Base-by-base conservation (phyloP, 2,113 vertebrate species). In the Indicator indicator region DNA sequence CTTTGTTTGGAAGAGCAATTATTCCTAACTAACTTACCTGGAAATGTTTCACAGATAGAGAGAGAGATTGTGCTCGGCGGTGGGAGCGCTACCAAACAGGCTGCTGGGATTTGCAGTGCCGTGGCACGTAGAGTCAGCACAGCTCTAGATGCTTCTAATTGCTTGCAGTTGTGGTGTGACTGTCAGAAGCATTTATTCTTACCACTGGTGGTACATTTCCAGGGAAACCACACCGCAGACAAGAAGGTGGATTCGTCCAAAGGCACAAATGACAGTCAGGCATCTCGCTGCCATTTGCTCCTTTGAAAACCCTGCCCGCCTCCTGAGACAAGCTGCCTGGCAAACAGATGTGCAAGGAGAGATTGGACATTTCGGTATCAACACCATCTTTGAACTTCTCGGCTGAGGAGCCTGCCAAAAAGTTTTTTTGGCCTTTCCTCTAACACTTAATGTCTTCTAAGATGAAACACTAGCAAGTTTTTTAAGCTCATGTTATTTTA, bases 401-500 rank as follows among this genome's bases (percentile, higher is more conserved):
- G 48, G 64, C 88, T 91, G 87, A 92, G 50, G 55, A 94, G 90
- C 6, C 88, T 94, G 95, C 89, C 97, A 97, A 97, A 97, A 97
- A 94, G 33, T 96, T 96, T 96, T 97, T 97, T 89, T 83, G 69
- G 95, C 95, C 84, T 72, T 89, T 90, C 88, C 79, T 93, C 85
- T 89, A 80, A 95, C 86, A 93, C 83, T 90, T 93, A 59, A 89
- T 95, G 96, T 96, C 95, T 97, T 88, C 89, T 92, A 95, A 96
- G 95, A 98, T 97, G 92, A 98, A 97, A 98, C 95, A 95, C 91
- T 78, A 82, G 93, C 95, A 93, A 88, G 91, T 97, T 95, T 95
- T 97, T 97, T 97, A 97, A 97, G 97, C 93, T 95, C 94, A 88
- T 97, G 98, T 97, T 97, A 97, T 97, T 98, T 97, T 97, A 96